Evolutionary conservation across 2,797 vertebrate genomes (phyloP), one percentile per base, ranked within the genome.

Genomic region (Sebastes diploproa): DNA sequence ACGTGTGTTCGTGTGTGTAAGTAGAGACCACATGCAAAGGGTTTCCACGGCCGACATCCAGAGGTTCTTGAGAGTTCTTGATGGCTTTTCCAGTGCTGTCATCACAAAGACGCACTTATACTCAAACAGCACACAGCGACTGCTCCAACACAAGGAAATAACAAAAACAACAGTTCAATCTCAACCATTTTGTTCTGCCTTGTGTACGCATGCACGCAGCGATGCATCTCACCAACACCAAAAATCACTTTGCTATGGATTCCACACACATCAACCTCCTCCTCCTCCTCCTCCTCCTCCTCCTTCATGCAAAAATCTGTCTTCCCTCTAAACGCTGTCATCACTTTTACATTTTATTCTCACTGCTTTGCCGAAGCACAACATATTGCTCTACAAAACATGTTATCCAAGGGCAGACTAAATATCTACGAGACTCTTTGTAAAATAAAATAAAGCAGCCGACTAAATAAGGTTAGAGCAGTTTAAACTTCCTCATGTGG

Each of bases 21-120:
- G 74, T 8, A 54, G 42, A 81, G 91, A 93, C 91, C 92, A 93
- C 92, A 92, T 92, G 89, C 78, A 78, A 89, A 89, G 88, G 92
- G 90, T 93, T 92, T 90, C 84, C 90, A 92, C 79, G 88, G 90
- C 88, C 86, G 73, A 92, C 86, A 90, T 86, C 81, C 89, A 88
- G 72, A 75, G 87, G 84, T 85, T 84, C 75, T 50, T 50, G 16
- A 50, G 46, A 50, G 16, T 50, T 50, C 46, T 50, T 80, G 90
- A 94, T 95, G 29, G 84, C 85, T 94, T 95, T 94, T 91, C 93
- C 94, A 95, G 92, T 7, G 27, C 72, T 66, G 68, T 69, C 77
- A 76, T 86, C 87, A 91, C 90, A 95, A 89, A 91, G 89, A 88
- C 86, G 81, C 80, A 76, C 77, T 92, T 85, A 75, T 83, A 59